Evolutionary conservation across 2,888 invertebrate species (phyloP).

Genomic region (Aricia artaxerxes): DNA sequence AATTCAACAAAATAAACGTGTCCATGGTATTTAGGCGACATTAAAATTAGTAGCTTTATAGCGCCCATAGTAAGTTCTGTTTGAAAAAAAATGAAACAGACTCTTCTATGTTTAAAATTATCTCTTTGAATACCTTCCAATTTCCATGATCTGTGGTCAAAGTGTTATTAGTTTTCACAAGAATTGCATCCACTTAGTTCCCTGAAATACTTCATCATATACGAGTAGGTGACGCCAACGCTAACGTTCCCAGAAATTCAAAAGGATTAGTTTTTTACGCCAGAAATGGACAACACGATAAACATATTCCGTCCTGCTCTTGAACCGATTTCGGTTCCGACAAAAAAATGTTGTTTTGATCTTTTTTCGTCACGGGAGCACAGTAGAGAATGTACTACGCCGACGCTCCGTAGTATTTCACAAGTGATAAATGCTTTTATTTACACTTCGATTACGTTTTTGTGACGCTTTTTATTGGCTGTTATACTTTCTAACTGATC

Average conservation of each 20-base stretch:
- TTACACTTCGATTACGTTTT: conserved; percentile 62
- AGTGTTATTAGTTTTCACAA: not conserved
- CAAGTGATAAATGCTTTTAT: conserved; percentile 48
- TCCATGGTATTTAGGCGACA: no score
- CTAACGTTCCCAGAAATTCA: conserved; percentile 62
- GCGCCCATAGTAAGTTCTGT: no score
- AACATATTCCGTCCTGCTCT: conserved; percentile 54
- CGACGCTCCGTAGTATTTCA: conserved; percentile 50
- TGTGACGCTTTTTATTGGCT: conserved; percentile 40
- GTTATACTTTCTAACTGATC: not conserved
- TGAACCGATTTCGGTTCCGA: conserved; percentile 70
- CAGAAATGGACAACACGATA: conserved; percentile 22
- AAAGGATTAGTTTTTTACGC: conserved; percentile 27
- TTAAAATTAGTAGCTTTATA: no score
- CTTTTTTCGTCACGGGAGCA: conserved; percentile 57
- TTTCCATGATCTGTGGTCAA: not conserved
- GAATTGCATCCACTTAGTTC: conserved; percentile 33
- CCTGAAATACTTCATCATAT: conserved; percentile 40
- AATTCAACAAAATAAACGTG: no score
- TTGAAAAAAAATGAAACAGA: no score
- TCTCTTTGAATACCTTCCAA: not conserved
- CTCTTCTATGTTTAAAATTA: not conserved
- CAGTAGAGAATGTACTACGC: conserved; percentile 66
- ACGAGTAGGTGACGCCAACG: conserved; percentile 41
- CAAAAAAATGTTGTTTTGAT: conserved; percentile 75